Evolutionary conservation across 2,797 vertebrate genomes (phyloP), one percentile per base, ranked within the genome.

Genomic region (Gephyroberyx darwinii): DNA sequence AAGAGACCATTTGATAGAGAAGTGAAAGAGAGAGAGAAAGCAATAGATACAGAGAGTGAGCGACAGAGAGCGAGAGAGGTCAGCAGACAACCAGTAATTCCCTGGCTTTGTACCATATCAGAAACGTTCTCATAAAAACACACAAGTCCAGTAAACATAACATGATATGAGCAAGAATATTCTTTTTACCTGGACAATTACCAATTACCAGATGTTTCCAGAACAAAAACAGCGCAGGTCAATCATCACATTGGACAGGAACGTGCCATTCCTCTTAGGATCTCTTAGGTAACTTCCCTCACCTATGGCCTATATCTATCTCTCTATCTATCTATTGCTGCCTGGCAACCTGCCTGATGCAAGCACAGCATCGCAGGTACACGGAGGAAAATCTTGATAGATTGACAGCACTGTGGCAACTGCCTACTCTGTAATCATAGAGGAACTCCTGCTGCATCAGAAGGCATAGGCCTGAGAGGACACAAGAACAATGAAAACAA

Each of bases 291-390:
- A 31, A 43, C 33, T 53, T 57, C 13, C 8, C 1, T 65, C 53
- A 53, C 48, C 35, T 12, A 17, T 33, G 20, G 58, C 58, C 50
- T 59, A 13, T 22, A 13, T 55, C 50, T 73, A 10, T 45, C 47
- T 26, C 1, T 26, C 26, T 26, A 26, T 26, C 26, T 26, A 26
- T 26, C 64, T 72, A 64, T 8, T 39, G 67, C 83, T 85, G 70
- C 82, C 68, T 85, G 83, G 82, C 71, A 83, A 90, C 82, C 69
- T 45, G 59, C 69, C 81, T 82, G 74, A 87, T 83, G 84, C 74
- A 79, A 77, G 55, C 58, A 30, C 70, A 78, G 80, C 62, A 62
- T 41, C 5, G 66, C 51, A 50, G 47, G 59, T 81, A 69, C 72
- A 79, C 67, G 69, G 65, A 77, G 48, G 59, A 65, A 68, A 69